Conservation (phyloP, 2,113 vertebrate genomes). For the Myiagra hebetior region DNA sequence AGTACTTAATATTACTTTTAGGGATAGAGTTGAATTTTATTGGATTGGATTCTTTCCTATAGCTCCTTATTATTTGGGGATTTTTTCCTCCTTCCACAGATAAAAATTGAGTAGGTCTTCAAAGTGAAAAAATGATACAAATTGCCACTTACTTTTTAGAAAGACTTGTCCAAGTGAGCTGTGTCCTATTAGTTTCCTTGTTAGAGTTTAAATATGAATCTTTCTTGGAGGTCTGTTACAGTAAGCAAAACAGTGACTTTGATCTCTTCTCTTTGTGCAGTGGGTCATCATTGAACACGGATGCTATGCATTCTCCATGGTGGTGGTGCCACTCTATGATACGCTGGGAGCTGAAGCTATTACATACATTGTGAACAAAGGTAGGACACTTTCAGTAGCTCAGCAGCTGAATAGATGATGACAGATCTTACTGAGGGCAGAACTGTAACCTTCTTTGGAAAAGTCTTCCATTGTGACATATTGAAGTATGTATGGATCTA, state of each 20-base stretch:
- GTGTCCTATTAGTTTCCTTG: background rate
- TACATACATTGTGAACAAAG: conserved; percentile 86
- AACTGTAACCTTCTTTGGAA: background rate
- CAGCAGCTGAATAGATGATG: background rate
- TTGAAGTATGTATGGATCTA: background rate
- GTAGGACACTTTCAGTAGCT: conserved; percentile 59
- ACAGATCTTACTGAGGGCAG: background rate
- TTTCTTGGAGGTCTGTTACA: background rate
- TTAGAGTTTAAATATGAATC: background rate
- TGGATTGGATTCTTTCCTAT: background rate
- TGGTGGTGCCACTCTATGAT: conserved; percentile 91
- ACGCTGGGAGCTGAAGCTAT: conserved; percentile 91
- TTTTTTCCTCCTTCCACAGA: background rate
- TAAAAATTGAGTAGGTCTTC: background rate
- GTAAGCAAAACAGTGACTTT: background rate
- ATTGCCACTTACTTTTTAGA: background rate
- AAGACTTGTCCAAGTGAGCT: background rate
- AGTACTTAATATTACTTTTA: background rate
- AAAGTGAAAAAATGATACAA: background rate
- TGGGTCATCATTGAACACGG: conserved; percentile 92
- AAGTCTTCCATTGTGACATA: background rate
- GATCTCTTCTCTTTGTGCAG: conserved; percentile 62
- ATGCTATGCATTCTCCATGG: conserved; percentile 91
- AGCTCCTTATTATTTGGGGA: background rate
- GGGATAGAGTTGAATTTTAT: background rate